Base-by-base conservation (phyloP, 1,140 invertebrate genomes). In the Aradophagus sp. region DNA sequence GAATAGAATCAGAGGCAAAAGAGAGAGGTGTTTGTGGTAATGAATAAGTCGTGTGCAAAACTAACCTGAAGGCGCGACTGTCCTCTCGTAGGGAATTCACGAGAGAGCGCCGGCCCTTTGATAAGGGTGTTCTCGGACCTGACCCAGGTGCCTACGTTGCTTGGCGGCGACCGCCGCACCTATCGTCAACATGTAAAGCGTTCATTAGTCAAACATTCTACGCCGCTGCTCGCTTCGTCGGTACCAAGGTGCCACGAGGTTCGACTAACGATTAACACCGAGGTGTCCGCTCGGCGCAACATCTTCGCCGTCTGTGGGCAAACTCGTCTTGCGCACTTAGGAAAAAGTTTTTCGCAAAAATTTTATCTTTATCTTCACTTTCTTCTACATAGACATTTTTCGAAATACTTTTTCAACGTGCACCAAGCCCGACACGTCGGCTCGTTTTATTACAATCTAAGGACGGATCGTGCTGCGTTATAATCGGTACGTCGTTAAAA, bases 71-170 rank as follows among this genome's bases (percentile, higher is more conserved):
- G 80, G 77, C 77, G 77, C 81, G 77, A 80, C 76, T 74, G 74
- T 75, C 67, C 74, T 75, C 76, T 75, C 76, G 53, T 69, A 63
- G 47, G 50, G 76, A 68, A 79, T 87, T 89, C 88, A 91, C 85
- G 91, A 91, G 84, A 92, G 90, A 87, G 92, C 91, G 85, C 92
- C 93, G 83, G 93, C 92, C 89, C 93, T 93, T 91, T 95, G 93
- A 90, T 95, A 95, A 87, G 93, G 93, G 90, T 95, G 93, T 87
- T 95, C 93, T 89, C 92, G 89, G 86, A 93, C 90, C 87, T 93
- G 91, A 89, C 91, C 90, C 87, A 93, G 88, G 87, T 91, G 91
- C 84, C 92, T 90, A 82, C 90, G 89, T 86, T 91, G 89, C 86
- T 90, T 91, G 75, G 89, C 90, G 84, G 89, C 91, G 86, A 90